Base-by-base conservation (phyloP, 2,888 invertebrate genomes). In the Drosophila anomalata region DNA sequence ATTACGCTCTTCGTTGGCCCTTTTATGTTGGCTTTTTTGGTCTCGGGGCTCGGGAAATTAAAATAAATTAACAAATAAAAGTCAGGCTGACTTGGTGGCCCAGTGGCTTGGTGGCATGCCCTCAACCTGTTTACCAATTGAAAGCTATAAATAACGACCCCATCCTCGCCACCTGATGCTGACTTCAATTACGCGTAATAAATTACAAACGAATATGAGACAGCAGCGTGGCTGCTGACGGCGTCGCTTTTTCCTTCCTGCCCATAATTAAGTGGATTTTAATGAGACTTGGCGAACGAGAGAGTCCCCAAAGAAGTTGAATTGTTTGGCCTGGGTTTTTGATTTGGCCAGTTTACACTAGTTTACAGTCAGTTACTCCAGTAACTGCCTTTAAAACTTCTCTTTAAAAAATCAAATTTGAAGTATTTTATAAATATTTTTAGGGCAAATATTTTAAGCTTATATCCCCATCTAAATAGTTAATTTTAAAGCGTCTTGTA, bases 201-300 rank as follows among this genome's bases (percentile, higher is more conserved):
- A 84, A 84, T 84, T 76, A 84, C 70, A 51, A 68, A 24, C 69
- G 65, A 65, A 65, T 65, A 65, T 65, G 65, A 65, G 55, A 22
- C 68, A 44, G 53, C 52, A 44, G 53, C 50, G 73, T 61, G 62
- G 66, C 62, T 67, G 55, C 42, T 58, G 62, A 47, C 48, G 51
- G 42, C 53, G 31, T 44, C 41, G 63, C 62, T 33, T 58, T 36
- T 73, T 73, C 70, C 70, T 56, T 52, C 65, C 55, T 47, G 56
- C 52, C 60, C 69, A 76, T 85, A 81, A 88, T 87, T 84, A 87
- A 85, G 85, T 88, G 75, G 74, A 65, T 87, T 85, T 85, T 85
- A 85, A 85, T 84, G 89, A 84, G 89, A 72, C 46, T 70, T 48
- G 52, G 48, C 33, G 48, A 47, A 41, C 31, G 8, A 57, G 12